Base-by-base conservation (phyloP, 1,140 invertebrate genomes). In the honey bee (Apis mellifera) region DNA sequence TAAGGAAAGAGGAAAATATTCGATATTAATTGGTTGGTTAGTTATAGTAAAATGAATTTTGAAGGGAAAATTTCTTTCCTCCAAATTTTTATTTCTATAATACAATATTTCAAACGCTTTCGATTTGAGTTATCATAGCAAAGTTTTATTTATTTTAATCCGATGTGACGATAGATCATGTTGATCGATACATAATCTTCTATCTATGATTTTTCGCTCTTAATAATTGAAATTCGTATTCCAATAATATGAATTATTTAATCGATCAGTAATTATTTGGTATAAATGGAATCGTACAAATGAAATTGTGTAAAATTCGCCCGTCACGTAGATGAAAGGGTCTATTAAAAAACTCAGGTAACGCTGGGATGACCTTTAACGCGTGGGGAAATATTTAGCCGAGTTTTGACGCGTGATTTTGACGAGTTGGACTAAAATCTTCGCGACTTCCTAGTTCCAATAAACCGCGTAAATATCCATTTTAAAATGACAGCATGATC, bases 351-450 rank as follows among this genome's bases (percentile, higher is more conserved):
- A 15, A 21, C 17, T 32, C 23, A 15, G 48, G 70, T 23, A 64
- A 60, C 8, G 8, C 48, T 26, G 21, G 64, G 54, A 21, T 21
- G 70, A 80, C 69, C 57, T 86, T 85, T 76, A 69, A 55, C 15
- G 73, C 52, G 73, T 84, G 62, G n/a, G 54, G 57, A 86, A 84
- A 78, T 87, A 60, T 87, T 87, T 84, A 84, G 73, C 66, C 42
- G 64, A 52, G 68, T 70, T n/a, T 76, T 71, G 70, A 68, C 54
- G 54, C 19, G 52, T 3, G 15, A 60, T 69, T 21, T 32, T 21
- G 54, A 60, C 55, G 13, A 32, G 52, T 9, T 54, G 70, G 52
- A 71, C 66, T 73, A 80, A n/a, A 84, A 86, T 55, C 8, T 15
- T 52, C 48, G 32, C n/a, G n/a, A 9, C 9, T 72, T 55, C 32